phyloP scores from a whole-genome alignment of 1,140 invertebrate genomes.

The Pseudomyrmex cubaensis region DNA sequence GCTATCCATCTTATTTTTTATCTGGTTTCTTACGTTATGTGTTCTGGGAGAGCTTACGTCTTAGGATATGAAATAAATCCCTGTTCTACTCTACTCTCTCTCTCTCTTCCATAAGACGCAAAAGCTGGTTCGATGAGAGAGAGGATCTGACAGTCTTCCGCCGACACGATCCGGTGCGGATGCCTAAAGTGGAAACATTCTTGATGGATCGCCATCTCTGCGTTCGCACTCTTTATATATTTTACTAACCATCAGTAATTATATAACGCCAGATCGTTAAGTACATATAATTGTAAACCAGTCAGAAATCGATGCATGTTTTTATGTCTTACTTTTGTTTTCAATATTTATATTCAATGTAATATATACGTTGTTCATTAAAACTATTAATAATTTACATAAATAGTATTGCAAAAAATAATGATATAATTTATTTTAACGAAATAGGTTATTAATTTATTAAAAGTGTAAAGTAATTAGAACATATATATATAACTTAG shows the following conservation, averaged over 20 bases:
- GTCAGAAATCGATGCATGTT: not conserved
- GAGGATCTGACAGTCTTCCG: conserved; percentile 26
- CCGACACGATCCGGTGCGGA: conserved; percentile 8
- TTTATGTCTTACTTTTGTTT: not conserved
- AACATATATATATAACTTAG: too few species aligned
- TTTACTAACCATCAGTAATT: not conserved
- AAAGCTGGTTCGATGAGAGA: conserved; percentile 38
- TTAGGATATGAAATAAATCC: conserved; percentile 58
- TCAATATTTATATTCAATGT: not conserved
- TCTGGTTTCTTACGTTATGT: conserved; percentile 32
- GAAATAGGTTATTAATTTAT: too few species aligned
- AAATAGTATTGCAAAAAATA: too few species aligned
- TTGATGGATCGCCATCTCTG: conserved; percentile 22
- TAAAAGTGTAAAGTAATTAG: too few species aligned
- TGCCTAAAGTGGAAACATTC: conserved; percentile 40
- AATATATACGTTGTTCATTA: not conserved
- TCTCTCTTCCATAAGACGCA: too few species aligned
- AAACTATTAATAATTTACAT: not conserved
- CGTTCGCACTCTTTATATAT: not conserved
- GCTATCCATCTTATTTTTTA: conserved; percentile 53
- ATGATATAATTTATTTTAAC: too few species aligned
- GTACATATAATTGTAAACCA: not conserved
- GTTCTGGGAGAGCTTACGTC: conserved; percentile 34
- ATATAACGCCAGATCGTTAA: conserved; percentile 5
- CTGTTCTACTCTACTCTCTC: too few species aligned